Evolutionary conservation across 2,888 invertebrate species (phyloP).

Genomic region (Onthophagus sagittarius): DNA sequence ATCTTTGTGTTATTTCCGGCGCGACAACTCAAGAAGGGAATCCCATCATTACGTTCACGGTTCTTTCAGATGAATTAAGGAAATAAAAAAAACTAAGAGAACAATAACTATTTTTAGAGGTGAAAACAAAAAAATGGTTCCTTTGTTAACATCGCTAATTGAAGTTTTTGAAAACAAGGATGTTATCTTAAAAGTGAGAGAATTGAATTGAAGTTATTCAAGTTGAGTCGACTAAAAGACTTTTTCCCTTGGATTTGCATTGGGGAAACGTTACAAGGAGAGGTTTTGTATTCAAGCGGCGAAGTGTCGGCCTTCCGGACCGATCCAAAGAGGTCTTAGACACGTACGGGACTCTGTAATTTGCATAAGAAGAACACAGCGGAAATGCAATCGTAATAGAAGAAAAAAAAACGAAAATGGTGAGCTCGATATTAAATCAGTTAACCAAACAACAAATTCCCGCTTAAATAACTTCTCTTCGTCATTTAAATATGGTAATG

Average conservation of each 20-base stretch:
- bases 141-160: background rate
- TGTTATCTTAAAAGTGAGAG: no score
- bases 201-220: no score
- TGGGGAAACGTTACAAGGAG: background rate
- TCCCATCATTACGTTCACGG: slow-evolving; percentile 8
- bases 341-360: background rate
- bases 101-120: background rate
- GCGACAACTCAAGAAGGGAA: background rate
- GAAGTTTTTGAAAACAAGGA: no score
- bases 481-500: no score
- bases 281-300: background rate
- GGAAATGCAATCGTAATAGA: background rate
- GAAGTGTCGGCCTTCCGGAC: background rate
- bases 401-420: background rate
- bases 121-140: background rate
- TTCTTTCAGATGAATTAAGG: background rate
- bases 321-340: background rate
- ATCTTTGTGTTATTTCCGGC: background rate
- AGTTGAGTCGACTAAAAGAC: no score
- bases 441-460: no score
- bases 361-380: background rate
- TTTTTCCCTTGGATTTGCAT: no score
- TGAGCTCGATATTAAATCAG: no score
- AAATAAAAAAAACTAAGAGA: background rate
- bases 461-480: no score